A percentile compares a stretch with the other conserved stretches of the same genome.
Conservation (phyloP, 2,113 vertebrate species). For the Neofelis nebulosa region DNA sequence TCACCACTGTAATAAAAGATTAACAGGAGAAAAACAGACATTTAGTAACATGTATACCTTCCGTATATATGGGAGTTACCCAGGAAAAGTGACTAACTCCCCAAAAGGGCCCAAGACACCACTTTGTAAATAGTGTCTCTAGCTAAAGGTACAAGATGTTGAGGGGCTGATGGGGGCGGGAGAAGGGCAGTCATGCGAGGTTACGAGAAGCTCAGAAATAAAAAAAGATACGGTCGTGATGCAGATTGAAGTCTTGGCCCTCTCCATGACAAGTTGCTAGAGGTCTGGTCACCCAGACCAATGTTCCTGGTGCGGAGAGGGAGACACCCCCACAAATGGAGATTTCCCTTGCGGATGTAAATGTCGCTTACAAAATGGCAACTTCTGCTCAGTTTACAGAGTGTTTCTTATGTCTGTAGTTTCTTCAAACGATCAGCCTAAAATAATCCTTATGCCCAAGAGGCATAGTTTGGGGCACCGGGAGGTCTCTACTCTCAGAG, state of each 20-base stretch:
- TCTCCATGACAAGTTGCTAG: background rate
- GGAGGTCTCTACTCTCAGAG: background rate
- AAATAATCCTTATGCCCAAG: background rate
- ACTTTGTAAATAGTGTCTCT: background rate
- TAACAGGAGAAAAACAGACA: background rate
- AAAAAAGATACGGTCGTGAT: background rate
- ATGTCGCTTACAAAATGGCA: background rate
- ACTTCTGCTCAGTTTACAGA: background rate
- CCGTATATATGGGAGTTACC: background rate
- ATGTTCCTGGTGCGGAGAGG: background rate
- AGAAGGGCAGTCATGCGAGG: background rate
- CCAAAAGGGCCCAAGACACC: background rate
- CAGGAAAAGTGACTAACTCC: background rate
- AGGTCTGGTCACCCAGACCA: background rate
- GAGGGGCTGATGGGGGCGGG: background rate
- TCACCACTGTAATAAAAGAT: background rate
- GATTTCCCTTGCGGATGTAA: background rate
- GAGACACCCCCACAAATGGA: background rate
- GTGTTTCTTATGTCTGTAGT: background rate
- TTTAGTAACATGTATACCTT: background rate
- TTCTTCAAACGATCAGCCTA: background rate
- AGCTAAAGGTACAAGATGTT: background rate
- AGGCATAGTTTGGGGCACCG: background rate
- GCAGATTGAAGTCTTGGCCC: background rate
- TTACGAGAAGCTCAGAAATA: background rate